Evolutionary conservation across 2,797 vertebrate species (phyloP), one percentile per base, ranked within the genome.

Genomic region (Craterocephalus amniculus): DNA sequence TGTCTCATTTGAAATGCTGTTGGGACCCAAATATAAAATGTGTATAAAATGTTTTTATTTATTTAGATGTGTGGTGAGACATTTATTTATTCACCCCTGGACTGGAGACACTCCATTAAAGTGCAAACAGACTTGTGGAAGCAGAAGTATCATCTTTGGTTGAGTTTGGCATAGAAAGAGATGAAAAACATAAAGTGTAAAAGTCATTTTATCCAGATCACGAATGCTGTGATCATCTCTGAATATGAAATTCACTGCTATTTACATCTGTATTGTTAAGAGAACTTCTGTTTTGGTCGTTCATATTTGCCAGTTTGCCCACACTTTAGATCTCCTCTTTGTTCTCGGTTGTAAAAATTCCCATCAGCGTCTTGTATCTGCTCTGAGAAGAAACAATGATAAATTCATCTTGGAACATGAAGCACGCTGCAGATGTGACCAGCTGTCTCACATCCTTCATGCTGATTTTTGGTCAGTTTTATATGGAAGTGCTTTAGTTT

Each of bases 171-270:
- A 52, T n/a, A 27, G 56, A 52, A 24, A 22, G 58, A 74, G 63
- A 36, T 16, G 13, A 61, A 20, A 49, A 70, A 67, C 61, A 72
- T 43, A 48, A 67, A 74, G 61, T 8, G 0, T 40, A 36, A 26
- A 72, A 69, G 69, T 85, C 64, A 26, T 76, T 78, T 27, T 31
- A 74, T 88, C 58, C 76, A 82, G 64, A 76, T 79, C 68, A 70
- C 69, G 67, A 70, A 75, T 13, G 38, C 51, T 68, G 40, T 62
- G 75, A 22, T 76, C 67, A 74, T 85, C 45, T 81, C 69, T 69
- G 80, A 82, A 62, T 73, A 66, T 12, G 70, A 79, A 72, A 55
- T 38, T 77, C 67, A 62, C 29, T 45, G 55, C 31, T 73, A 78
- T 76, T 82, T 73, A 83, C 73, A 85, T 66, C 58, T 27, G 56